Evolutionary conservation across 2,797 vertebrate species (phyloP).

Genomic region (Melanotaenia maccullochi): DNA sequence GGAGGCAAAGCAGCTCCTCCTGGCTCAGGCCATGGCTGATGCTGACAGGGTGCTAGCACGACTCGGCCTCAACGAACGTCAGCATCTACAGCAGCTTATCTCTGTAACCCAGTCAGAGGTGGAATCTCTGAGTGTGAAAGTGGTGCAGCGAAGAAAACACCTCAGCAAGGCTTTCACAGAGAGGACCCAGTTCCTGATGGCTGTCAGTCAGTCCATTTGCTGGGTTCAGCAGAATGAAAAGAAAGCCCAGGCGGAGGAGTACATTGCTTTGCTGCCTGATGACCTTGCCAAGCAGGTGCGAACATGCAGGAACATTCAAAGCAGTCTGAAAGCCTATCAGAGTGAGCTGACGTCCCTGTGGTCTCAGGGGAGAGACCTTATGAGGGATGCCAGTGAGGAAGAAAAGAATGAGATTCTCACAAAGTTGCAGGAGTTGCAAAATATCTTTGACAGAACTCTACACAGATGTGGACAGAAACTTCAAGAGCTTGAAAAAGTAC

Average conservation of each 20-base stretch:
- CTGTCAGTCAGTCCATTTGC: slow-evolving; percentile 88
- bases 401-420: slow-evolving; percentile 90
- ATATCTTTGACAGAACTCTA: slow-evolving; percentile 88
- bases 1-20: slow-evolving; percentile 91
- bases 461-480: slow-evolving; percentile 91
- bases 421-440: slow-evolving; percentile 93
- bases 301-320: slow-evolving; percentile 89
- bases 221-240: slow-evolving; percentile 95
- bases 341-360: slow-evolving; percentile 91
- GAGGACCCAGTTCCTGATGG: slow-evolving; percentile 94
- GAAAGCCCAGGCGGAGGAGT: slow-evolving; percentile 89
- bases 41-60: slow-evolving; percentile 89
- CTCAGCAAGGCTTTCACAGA: slow-evolving; percentile 95
- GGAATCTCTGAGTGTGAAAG: slow-evolving; percentile 87
- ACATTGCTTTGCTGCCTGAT: slow-evolving; percentile 91
- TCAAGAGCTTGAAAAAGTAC: slow-evolving; percentile 92
- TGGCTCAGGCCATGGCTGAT: slow-evolving; percentile 87
- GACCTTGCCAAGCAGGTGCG: slow-evolving; percentile 93
- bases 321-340: slow-evolving; percentile 92
- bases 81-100: slow-evolving; percentile 88
- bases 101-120: slow-evolving; percentile 86
- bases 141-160: slow-evolving; percentile 90
- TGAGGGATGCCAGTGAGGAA: slow-evolving; percentile 91
- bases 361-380: slow-evolving; percentile 92
- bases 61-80: slow-evolving; percentile 92